These are phyloP conservation scores for Sula dactylatra DNA, from an alignment of 2,113 vertebrate species.

Conservation along the genomic window DNA sequence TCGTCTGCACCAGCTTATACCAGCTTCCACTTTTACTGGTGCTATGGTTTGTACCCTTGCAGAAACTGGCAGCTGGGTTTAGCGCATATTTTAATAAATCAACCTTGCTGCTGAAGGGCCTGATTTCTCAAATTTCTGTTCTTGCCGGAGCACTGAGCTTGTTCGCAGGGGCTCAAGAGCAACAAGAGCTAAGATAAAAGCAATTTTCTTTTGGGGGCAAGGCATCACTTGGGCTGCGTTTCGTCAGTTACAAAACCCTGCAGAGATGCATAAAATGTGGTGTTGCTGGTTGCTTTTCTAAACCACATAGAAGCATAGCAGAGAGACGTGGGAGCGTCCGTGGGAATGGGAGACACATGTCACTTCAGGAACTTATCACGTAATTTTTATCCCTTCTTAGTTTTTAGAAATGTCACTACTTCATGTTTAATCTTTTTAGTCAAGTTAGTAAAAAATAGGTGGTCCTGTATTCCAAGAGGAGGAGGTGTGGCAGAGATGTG, in stretches of 20 bases:
- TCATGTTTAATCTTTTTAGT: neutral
- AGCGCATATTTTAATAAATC: neutral
- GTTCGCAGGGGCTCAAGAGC: fast-evolving
- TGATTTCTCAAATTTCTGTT: neutral
- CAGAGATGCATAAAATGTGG: neutral
- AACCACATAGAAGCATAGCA: fast-evolving
- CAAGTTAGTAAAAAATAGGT: neutral
- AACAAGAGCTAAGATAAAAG: neutral
- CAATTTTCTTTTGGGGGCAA: neutral
- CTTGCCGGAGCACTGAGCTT: fast-evolving
- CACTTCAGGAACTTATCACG: neutral
- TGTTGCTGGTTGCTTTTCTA: neutral
- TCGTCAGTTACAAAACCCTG: neutral
- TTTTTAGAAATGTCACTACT: neutral
- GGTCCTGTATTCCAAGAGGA: neutral
- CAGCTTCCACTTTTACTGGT: neutral
- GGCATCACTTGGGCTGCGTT: neutral
- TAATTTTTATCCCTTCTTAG: neutral
- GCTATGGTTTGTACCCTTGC: neutral
- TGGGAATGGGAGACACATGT: neutral
- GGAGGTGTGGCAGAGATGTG: neutral
- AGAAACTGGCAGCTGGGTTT: neutral
- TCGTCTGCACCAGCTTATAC: neutral
- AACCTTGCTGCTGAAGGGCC: neutral
- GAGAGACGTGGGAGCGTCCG: fast-evolving